Conservation (phyloP, 2,113 vertebrate species). For the Nibea albiflora region DNA sequence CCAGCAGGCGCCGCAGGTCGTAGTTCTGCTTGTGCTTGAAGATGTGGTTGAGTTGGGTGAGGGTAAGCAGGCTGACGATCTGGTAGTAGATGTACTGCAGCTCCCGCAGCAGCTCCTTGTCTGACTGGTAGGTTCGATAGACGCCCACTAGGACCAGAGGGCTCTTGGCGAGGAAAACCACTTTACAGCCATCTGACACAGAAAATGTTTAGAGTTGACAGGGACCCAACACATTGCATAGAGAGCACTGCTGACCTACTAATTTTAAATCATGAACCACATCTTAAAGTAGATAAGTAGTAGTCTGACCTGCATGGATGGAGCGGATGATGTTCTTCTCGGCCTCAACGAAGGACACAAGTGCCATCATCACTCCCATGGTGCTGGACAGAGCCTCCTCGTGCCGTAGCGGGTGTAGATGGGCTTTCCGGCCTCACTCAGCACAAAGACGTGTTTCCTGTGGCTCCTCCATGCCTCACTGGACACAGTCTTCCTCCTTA, state of each 20-base stretch:
- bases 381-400: slow-evolving; percentile 96
- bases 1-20: slow-evolving; percentile 93
- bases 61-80: slow-evolving; percentile 96
- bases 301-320: slow-evolving; percentile 94
- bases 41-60: slow-evolving; percentile 95
- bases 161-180: slow-evolving; percentile 94
- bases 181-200: slow-evolving; percentile 92
- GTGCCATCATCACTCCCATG: slow-evolving; percentile 98
- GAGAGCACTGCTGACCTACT: neutral
- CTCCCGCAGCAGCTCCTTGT: slow-evolving; percentile 94
- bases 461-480: slow-evolving; percentile 92
- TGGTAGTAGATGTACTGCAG: slow-evolving; percentile 98
- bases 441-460: slow-evolving; percentile 95
- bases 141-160: slow-evolving; percentile 96
- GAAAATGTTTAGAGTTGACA: slow-evolving; percentile 6
- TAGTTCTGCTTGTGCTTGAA: slow-evolving; percentile 98
- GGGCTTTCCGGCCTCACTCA: slow-evolving; percentile 97
- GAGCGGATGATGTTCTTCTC: slow-evolving; percentile 95
- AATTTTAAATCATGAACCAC: neutral
- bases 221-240: neutral
- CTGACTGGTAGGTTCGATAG: slow-evolving; percentile 90
- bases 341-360: slow-evolving; percentile 94
- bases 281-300: slow-evolving; percentile 1
- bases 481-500: slow-evolving; percentile 89
- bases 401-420: slow-evolving; percentile 97